Base-by-base conservation (phyloP, 2,113 vertebrate species). In the Tretioscincus oriximinensis region DNA sequence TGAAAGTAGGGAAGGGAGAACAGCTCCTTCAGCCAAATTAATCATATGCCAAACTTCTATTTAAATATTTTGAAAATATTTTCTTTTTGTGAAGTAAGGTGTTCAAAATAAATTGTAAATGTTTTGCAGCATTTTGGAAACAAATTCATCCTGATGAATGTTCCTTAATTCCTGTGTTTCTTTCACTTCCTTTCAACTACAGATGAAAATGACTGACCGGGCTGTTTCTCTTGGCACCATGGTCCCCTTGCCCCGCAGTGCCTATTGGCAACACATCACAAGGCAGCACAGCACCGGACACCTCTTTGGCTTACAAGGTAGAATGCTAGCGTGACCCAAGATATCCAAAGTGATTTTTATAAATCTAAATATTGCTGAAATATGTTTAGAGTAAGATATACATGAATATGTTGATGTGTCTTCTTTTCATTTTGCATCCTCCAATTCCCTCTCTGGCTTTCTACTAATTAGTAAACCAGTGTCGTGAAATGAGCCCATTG, bases 231-330 rank as follows among this genome's bases (percentile, higher is more conserved):
- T 96, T 68, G 92, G 92, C 89, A 87, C 94, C 12, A 94, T 95
- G 93, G 92, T 95, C 81, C 94, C 95, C 73, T 83, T 96, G 90
- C 96, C 96, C 16, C 95, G 96, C 77, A 96, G 96, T 9, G 95
- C 94, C 84, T 96, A 96, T 85, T 96, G 96, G 96, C 94, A 96
- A 69, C 96, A 96, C 87, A 96, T 96, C 84, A 94, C 95, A 0
- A 83, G 95, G 14, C 95, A 96, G 86, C 95, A 91, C 87, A 96
- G 96, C 90, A 86, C 94, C 0, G 95, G 95, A 1, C 95, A 96
- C 83, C 95, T 96, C 9, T 95, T 94, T 2, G 88, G 87, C 8
- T 91, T 95, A 73, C 91, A 94, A 94, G 95, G 95, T 96, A 73
- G 88, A 92, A 67, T 28, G 22, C 28, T 18, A 65, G 9, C 66